Conservation (phyloP, 2,888 invertebrate species). For the Diploptera punctata region DNA sequence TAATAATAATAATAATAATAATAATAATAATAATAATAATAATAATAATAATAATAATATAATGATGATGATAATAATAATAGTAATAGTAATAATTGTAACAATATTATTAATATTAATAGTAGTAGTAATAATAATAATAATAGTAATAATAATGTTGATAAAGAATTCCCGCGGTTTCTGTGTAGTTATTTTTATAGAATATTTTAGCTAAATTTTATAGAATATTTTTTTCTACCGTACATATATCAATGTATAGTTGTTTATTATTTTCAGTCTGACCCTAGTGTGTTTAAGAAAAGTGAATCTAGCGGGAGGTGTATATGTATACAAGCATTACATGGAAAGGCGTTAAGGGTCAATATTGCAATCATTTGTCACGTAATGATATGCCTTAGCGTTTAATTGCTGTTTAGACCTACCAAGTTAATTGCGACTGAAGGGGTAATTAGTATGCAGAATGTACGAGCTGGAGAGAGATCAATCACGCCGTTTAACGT, state of each 20-base stretch:
- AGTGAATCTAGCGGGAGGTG: too few relatives aligned
- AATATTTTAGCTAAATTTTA: too few relatives aligned
- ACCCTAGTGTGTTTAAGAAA: too few relatives aligned
- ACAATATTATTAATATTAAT: background rate
- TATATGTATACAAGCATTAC: too few relatives aligned
- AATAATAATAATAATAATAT: background rate
- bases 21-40: background rate
- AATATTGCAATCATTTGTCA: slow-evolving; percentile 10
- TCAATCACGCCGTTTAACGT: slow-evolving; percentile 13
- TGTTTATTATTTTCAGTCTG: too few relatives aligned
- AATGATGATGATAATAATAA: background rate
- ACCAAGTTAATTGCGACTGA: background rate
- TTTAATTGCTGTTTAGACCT: background rate
- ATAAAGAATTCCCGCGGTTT: background rate
- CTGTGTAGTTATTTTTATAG: background rate
- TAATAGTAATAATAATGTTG: background rate
- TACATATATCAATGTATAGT: too few relatives aligned
- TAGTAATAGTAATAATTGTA: background rate
- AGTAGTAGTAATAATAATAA: background rate
- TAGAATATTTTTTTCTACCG: too few relatives aligned
- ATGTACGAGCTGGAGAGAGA: background rate
- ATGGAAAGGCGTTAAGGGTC: slow-evolving; percentile 13
- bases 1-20: background rate
- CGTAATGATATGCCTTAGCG: background rate
- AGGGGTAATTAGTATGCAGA: slow-evolving; percentile 11